Conservation (phyloP, 2,113 vertebrate species). For the Fukomys damarensis region DNA sequence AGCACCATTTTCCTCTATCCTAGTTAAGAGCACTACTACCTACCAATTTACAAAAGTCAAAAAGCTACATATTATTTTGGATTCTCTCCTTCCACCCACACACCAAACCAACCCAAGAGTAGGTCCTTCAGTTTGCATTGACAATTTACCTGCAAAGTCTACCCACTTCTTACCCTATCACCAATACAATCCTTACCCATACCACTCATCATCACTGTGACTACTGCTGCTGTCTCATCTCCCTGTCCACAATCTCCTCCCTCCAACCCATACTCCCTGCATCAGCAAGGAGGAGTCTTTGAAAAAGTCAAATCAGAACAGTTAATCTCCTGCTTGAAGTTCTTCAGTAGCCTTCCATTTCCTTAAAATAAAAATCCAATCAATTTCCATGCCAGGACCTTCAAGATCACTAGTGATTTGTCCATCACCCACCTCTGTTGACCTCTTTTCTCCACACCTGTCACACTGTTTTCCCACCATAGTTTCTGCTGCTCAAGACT, state of each 20-base stretch:
- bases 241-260: not conserved
- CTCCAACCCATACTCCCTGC: not conserved
- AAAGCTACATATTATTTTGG: not conserved
- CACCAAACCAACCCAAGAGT: not conserved
- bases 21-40: not conserved
- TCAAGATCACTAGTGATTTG: not conserved
- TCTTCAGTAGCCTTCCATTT: not conserved
- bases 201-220: not conserved
- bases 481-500: not conserved
- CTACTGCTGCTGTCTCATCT: not conserved
- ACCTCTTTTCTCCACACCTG: not conserved
- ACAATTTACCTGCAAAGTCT: not conserved
- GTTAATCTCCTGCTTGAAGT: not conserved
- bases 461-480: not conserved
- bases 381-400: not conserved
- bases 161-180: not conserved
- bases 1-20: not conserved
- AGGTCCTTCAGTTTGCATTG: not conserved
- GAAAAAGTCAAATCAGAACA: not conserved
- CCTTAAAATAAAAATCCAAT: not conserved
- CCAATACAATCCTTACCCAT: not conserved
- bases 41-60: not conserved
- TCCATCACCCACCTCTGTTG: not conserved
- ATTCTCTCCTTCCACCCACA: not conserved
- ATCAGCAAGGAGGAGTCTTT: not conserved